phyloP scores from a whole-genome alignment of 1,140 invertebrate genomes.

The Dendrolimus punctatus region DNA sequence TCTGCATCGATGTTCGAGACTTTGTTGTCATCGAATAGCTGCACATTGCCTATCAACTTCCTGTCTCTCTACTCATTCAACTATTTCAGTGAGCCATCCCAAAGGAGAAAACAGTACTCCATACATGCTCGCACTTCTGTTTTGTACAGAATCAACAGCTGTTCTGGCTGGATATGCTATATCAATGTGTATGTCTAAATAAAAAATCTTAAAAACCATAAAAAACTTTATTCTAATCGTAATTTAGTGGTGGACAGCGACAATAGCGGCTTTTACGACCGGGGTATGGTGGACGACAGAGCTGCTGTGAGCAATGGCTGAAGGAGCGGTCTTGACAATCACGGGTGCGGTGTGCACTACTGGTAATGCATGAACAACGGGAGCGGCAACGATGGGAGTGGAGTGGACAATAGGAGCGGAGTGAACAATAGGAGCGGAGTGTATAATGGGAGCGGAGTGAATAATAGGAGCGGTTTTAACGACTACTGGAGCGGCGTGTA shows the following conservation, averaged over 20 bases:
- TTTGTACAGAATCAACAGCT: neutral
- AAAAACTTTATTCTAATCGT: constrained; percentile 7
- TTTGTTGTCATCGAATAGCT: no score
- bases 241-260: constrained; percentile 59
- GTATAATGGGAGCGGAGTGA: constrained; percentile 46
- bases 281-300: constrained; percentile 61
- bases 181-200: neutral
- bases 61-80: no score
- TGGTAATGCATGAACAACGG: constrained; percentile 48
- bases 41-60: no score
- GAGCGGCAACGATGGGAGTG: constrained; percentile 22
- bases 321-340: constrained; percentile 52
- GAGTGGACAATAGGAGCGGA: constrained; percentile 45
- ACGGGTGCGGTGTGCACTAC: constrained; percentile 42
- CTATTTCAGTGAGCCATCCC: no score
- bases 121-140: no score
- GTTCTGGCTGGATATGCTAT: neutral
- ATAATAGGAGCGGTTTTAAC: constrained; percentile 38
- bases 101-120: no score
- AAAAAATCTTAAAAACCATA: constrained; percentile 3
- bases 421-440: constrained; percentile 38
- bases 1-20: no score
- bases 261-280: constrained; percentile 70
- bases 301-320: constrained; percentile 48
- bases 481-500: constrained; percentile 56